These are phyloP conservation scores for Nothobranchius furzeri DNA, from an alignment of 2,113 vertebrate species.

Conservation along the genomic window DNA sequence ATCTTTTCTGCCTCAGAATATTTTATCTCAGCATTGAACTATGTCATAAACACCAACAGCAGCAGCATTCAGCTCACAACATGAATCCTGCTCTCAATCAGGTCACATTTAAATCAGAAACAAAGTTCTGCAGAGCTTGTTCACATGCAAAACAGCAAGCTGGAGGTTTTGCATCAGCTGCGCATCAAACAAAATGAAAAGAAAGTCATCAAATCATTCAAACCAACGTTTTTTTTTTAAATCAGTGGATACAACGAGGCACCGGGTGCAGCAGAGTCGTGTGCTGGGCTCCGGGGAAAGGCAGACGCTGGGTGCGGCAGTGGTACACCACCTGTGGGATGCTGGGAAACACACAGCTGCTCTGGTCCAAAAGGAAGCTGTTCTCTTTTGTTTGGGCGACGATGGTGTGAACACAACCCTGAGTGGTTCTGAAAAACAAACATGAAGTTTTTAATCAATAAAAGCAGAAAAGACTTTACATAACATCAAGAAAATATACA, in stretches of 20 bases:
- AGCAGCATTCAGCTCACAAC: neutral
- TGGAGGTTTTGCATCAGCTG: slow-evolving; percentile 56
- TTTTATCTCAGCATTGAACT: neutral
- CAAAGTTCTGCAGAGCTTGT: slow-evolving; percentile 31
- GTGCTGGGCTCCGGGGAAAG: slow-evolving; percentile 89
- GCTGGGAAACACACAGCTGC: slow-evolving; percentile 85
- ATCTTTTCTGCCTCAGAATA: slow-evolving; percentile 1
- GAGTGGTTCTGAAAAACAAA: slow-evolving; percentile 82
- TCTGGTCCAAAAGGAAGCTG: slow-evolving; percentile 88
- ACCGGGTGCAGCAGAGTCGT: slow-evolving; percentile 88
- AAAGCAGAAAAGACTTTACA: no score
- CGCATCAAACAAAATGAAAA: slow-evolving; percentile 34
- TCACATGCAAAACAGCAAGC: slow-evolving; percentile 62
- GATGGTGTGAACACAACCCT: slow-evolving; percentile 92
- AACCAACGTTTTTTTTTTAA: neutral
- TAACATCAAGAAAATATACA: no score
- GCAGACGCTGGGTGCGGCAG: slow-evolving; percentile 85
- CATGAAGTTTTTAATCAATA: neutral
- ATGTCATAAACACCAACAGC: neutral
- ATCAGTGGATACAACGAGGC: slow-evolving; percentile 63
- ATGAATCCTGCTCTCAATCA: neutral
- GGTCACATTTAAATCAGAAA: slow-evolving; percentile 40
- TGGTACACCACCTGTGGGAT: slow-evolving; percentile 88
- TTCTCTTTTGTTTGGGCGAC: slow-evolving; percentile 90
- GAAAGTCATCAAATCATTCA: neutral